Conservation (phyloP, 2,888 invertebrate genomes). For the Margaritifera margaritifera region DNA sequence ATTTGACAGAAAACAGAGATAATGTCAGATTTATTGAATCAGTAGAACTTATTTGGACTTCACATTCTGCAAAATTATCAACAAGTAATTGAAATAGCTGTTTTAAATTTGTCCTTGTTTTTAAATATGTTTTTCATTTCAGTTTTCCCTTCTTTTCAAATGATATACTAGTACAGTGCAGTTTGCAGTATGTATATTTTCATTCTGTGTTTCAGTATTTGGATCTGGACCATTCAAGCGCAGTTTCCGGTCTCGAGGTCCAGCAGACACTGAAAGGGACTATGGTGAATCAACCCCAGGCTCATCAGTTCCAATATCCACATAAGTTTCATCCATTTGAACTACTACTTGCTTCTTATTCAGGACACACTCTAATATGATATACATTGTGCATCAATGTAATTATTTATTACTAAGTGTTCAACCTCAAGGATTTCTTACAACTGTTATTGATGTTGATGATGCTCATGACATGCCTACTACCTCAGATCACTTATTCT, state of each 20-base stretch:
- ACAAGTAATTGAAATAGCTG: background rate
- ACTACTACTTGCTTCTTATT: too few relatives aligned
- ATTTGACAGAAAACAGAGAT: too few relatives aligned
- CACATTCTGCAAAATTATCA: background rate
- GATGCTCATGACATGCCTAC: too few relatives aligned
- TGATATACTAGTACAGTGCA: background rate
- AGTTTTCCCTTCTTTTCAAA: background rate
- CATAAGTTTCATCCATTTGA: conserved; percentile 22
- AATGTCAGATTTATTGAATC: conserved; percentile 13
- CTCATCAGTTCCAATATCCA: conserved; percentile 68
- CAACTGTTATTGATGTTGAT: too few relatives aligned
- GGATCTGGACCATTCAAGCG: conserved; percentile 52
- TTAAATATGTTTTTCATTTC: too few relatives aligned
- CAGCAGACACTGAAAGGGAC: conserved; percentile 55
- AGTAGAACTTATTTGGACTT: background rate
- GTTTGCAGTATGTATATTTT: background rate
- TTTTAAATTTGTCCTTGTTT: too few relatives aligned
- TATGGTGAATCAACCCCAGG: conserved; percentile 73
- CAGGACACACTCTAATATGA: too few relatives aligned
- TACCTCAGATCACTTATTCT: too few relatives aligned
- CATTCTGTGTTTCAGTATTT: conserved; percentile 24
- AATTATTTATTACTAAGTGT: too few relatives aligned
- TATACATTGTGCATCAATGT: too few relatives aligned
- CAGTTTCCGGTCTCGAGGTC: conserved; percentile 34
- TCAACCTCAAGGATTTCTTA: too few relatives aligned